These are phyloP conservation scores for Drosophila demipolita DNA, from an alignment of 2,888 invertebrate species.

Conservation along the genomic window DNA sequence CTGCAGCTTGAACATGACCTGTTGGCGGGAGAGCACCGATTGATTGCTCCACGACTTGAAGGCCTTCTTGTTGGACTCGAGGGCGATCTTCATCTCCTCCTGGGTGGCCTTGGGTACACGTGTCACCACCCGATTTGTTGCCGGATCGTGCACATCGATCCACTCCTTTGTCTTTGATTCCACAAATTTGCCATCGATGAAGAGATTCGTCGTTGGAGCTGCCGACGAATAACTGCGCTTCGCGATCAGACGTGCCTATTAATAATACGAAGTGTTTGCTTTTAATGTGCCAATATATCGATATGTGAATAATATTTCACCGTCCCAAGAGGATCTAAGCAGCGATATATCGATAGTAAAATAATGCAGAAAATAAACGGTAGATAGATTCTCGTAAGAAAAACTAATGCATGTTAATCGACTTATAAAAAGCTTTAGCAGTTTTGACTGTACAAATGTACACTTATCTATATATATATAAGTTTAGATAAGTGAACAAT, in stretches of 20 bases:
- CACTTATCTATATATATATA: not conserved
- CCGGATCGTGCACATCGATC: slow-evolving; percentile 98
- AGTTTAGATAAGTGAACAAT: too few relatives aligned
- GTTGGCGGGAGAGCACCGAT: slow-evolving; percentile 96
- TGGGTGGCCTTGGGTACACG: slow-evolving; percentile 95
- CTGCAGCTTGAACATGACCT: slow-evolving; percentile 95
- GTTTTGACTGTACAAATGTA: slow-evolving; percentile 16
- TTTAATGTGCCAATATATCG: slow-evolving; percentile 17
- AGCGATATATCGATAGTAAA: slow-evolving; percentile 2
- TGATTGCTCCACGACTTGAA: slow-evolving; percentile 94
- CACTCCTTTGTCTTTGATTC: slow-evolving; percentile 97
- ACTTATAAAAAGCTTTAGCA: not conserved
- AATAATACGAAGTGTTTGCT: not conserved
- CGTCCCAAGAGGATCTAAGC: not conserved
- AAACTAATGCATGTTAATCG: not conserved
- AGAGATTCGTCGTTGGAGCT: slow-evolving; percentile 94
- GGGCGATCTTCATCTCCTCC: slow-evolving; percentile 95
- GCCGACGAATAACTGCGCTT: slow-evolving; percentile 86
- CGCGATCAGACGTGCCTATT: slow-evolving; percentile 73
- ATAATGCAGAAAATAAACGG: not conserved
- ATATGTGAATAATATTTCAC: not conserved
- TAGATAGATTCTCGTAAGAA: not conserved
- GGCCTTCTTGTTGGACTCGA: slow-evolving; percentile 93
- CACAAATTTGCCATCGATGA: slow-evolving; percentile 96
- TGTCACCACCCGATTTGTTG: slow-evolving; percentile 93